Evolutionary conservation across 2,113 vertebrate genomes (phyloP).

Genomic region (Enhydra lutris): DNA sequence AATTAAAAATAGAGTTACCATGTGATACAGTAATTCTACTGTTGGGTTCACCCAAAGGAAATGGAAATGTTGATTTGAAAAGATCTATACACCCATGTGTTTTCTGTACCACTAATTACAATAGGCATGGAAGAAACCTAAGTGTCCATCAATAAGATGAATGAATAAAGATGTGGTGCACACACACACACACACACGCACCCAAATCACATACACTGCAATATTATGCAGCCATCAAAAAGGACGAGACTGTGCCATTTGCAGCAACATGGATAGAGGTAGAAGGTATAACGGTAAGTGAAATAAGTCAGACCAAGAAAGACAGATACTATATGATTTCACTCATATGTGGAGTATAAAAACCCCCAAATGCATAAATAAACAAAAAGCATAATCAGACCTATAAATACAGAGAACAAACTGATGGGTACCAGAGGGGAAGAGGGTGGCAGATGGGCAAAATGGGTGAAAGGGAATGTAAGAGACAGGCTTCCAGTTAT

Average conservation of each 20-base stretch:
- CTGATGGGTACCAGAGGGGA: background rate
- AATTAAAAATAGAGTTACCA: background rate
- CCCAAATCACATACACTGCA: background rate
- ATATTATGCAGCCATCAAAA: background rate
- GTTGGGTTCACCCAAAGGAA: background rate
- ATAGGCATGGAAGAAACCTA: background rate
- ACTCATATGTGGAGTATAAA: background rate
- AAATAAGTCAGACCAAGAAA: background rate
- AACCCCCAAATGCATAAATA: background rate
- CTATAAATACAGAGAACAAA: background rate
- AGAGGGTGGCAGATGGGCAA: background rate
- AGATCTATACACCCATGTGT: background rate
- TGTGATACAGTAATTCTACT: background rate
- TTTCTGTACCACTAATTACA: background rate
- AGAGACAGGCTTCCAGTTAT: background rate
- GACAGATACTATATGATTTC: background rate
- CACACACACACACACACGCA: too few relatives aligned
- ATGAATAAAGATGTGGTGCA: background rate
- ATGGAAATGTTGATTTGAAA: background rate
- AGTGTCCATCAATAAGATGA: background rate
- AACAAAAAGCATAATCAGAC: background rate
- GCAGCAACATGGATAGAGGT: background rate
- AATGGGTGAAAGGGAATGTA: background rate
- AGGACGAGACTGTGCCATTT: background rate
- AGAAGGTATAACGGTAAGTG: background rate